Conservation (phyloP, 2,113 vertebrate genomes). For the Dascyllus trimaculatus region DNA sequence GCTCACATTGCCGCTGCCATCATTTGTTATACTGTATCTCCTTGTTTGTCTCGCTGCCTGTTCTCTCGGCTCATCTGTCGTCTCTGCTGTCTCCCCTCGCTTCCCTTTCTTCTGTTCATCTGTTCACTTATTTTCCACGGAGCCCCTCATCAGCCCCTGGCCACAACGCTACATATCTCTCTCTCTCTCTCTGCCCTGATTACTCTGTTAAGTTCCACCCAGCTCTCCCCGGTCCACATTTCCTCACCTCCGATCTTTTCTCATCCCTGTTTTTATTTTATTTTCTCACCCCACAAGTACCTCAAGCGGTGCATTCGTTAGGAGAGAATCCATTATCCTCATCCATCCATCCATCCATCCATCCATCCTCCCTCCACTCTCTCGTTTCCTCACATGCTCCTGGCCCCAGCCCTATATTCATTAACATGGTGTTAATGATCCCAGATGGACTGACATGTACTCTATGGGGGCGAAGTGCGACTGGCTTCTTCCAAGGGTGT, state of each 20-base stretch:
- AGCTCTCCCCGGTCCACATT: too few relatives aligned
- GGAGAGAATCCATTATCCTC: constrained; percentile 71
- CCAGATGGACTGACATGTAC: constrained; percentile 85
- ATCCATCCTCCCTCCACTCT: constrained; percentile 5
- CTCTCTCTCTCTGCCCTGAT: neutral
- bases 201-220: constrained; percentile 33
- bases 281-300: constrained; percentile 36
- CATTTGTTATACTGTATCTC: constrained; percentile 72
- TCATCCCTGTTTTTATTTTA: neutral
- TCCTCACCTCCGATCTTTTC: constrained; percentile 34
- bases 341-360: constrained; percentile 57
- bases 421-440: constrained; percentile 83
- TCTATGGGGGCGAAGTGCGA: constrained; percentile 82
- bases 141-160: constrained; percentile 53
- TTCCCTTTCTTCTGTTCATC: constrained; percentile 75
- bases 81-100: constrained; percentile 70
- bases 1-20: constrained; percentile 59
- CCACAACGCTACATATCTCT: constrained; percentile 35
- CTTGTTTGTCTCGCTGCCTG: constrained; percentile 64
- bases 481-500: constrained; percentile 73
- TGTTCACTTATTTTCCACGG: constrained; percentile 72
- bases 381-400: constrained; percentile 67
- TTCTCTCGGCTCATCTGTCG: constrained; percentile 78
- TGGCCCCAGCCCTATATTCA: constrained; percentile 76
- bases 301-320: constrained; percentile 66